A percentile compares a stretch with the other conserved stretches of the same genome.
phyloP scores from a whole-genome alignment of 2,888 invertebrate genomes.

The Pogonocherus hispidulus region DNA sequence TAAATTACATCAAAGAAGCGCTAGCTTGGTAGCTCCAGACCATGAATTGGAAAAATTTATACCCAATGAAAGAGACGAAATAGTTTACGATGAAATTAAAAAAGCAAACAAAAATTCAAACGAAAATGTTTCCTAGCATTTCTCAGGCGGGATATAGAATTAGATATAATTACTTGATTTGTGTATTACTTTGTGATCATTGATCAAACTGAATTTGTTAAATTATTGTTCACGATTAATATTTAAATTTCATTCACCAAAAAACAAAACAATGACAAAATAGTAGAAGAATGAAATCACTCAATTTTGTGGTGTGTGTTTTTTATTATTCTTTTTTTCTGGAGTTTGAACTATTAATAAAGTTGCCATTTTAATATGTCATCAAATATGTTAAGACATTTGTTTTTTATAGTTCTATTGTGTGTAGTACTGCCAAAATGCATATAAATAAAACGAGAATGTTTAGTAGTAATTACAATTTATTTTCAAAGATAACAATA shows the following conservation, averaged over 20 bases:
- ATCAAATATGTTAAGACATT: neutral
- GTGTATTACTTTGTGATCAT: neutral
- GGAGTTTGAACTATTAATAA: neutral
- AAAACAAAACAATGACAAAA: conserved; percentile 6
- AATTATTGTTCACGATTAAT: neutral
- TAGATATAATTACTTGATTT: too few species aligned
- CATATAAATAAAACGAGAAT: neutral
- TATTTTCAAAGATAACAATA: neutral
- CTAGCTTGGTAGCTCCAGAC: conserved; percentile 33
- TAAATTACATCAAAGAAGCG: conserved; percentile 37
- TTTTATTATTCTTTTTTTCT: neutral
- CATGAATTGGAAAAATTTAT: conserved; percentile 48
- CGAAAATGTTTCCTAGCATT: conserved; percentile 26
- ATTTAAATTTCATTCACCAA: conserved; percentile 4
- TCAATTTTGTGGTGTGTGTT: neutral
- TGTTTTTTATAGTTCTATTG: neutral
- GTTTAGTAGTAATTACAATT: neutral
- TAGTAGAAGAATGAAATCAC: neutral
- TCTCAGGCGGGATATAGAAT: too few species aligned
- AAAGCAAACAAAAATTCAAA: conserved; percentile 25
- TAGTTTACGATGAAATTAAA: conserved; percentile 56
- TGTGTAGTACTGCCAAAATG: neutral
- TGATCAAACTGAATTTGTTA: neutral
- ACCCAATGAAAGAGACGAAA: conserved; percentile 59
- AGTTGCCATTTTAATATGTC: neutral